These are phyloP conservation scores for Andinoacara biseriatus DNA, from an alignment of 2,113 vertebrate species.

Conservation along the genomic window DNA sequence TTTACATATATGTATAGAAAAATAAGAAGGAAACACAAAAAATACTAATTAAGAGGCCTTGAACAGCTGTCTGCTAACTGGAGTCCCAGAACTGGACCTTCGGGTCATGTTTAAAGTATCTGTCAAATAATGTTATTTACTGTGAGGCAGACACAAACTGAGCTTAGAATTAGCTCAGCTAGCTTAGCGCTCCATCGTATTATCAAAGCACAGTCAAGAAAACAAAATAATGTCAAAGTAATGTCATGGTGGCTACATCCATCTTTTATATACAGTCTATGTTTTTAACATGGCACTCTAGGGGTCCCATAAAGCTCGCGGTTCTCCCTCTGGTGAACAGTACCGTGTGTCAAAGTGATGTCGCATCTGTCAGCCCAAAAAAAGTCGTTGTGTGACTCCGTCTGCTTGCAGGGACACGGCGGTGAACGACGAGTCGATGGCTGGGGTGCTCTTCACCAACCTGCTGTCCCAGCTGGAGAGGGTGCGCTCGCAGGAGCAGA, in stretches of 20 bases:
- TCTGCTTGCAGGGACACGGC: constrained; percentile 74
- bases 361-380: background rate
- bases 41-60: too few relatives aligned
- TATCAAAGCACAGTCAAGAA: too few relatives aligned
- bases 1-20: too few relatives aligned
- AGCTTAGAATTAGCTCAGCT: too few relatives aligned
- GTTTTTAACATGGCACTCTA: background rate
- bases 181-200: too few relatives aligned
- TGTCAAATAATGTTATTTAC: too few relatives aligned
- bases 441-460: constrained; percentile 88
- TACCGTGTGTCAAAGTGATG: accelerated
- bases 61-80: too few relatives aligned
- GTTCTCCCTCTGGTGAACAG: background rate
- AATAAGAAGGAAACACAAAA: too few relatives aligned
- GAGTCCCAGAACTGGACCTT: too few relatives aligned
- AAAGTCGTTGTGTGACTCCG: background rate
- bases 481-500: constrained; percentile 89
- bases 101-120: too few relatives aligned
- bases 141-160: too few relatives aligned
- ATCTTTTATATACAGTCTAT: background rate
- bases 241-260: background rate
- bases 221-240: too few relatives aligned
- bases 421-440: constrained; percentile 90
- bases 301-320: background rate
- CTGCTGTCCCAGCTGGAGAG: constrained; percentile 91